These are phyloP conservation scores for Campoplex capitator DNA, from an alignment of 2,888 invertebrate species.

Conservation along the genomic window DNA sequence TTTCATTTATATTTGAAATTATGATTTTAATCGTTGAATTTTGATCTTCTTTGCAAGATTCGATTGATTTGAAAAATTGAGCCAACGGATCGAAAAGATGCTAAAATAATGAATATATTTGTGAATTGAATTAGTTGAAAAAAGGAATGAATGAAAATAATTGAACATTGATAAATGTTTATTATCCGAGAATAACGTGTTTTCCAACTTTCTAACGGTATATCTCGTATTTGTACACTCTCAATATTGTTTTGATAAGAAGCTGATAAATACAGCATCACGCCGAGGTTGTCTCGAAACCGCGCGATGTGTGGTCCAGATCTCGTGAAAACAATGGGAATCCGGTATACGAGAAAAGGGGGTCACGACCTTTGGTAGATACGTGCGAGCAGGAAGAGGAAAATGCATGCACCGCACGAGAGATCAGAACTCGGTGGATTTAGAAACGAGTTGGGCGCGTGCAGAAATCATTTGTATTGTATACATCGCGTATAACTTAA, in stretches of 20 bases:
- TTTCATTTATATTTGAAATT: too few relatives aligned
- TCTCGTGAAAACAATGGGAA: slow-evolving; percentile 68
- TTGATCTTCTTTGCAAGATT: too few relatives aligned
- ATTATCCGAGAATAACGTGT: neutral
- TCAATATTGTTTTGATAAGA: slow-evolving; percentile 22
- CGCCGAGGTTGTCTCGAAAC: slow-evolving; percentile 7
- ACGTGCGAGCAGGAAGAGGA: slow-evolving; percentile 40
- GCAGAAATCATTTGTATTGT: slow-evolving; percentile 43
- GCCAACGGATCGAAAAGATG: too few relatives aligned
- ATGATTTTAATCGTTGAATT: too few relatives aligned
- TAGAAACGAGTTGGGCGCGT: slow-evolving; percentile 42
- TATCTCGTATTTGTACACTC: neutral
- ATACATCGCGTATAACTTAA: neutral
- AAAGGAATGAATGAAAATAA: neutral
- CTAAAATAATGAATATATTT: neutral
- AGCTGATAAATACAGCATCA: slow-evolving; percentile 28
- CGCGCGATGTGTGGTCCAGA: slow-evolving; percentile 67
- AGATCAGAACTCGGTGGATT: slow-evolving; percentile 37
- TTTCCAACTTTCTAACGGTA: slow-evolving; percentile 1
- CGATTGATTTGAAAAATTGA: neutral
- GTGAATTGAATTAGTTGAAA: neutral
- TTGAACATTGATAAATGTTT: neutral
- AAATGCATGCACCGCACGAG: slow-evolving; percentile 27
- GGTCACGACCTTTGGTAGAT: slow-evolving; percentile 61
- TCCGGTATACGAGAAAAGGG: slow-evolving; percentile 60